phyloP scores from a whole-genome alignment of 2,113 vertebrate species.

The Speoplatyrhinus poulsoni region DNA sequence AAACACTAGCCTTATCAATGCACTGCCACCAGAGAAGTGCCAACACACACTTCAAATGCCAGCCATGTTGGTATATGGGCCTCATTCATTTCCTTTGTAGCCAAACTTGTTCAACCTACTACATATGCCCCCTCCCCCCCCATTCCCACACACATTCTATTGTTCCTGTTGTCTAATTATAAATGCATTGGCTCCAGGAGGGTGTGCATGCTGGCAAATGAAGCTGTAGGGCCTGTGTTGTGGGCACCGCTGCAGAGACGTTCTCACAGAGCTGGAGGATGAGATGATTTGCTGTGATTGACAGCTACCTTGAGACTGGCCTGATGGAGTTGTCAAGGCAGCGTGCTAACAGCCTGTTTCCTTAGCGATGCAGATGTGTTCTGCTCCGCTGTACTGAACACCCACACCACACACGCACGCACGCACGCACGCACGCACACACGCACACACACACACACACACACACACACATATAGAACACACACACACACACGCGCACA shows the following conservation, averaged over 20 bases:
- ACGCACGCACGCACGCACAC: neutral
- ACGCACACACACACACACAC: neutral
- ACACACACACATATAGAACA: constrained; percentile 11
- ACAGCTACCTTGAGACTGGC: constrained; percentile 96
- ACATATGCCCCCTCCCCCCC: constrained; percentile 2
- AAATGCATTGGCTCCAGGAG: constrained; percentile 82
- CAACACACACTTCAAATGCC: constrained; percentile 61
- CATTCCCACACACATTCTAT: constrained; percentile 52
- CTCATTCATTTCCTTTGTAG: constrained; percentile 64
- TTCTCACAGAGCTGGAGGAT: constrained; percentile 90
- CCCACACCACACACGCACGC: neutral
- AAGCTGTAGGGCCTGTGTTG: constrained; percentile 95
- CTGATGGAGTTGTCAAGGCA: constrained; percentile 97
- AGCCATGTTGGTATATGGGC: constrained; percentile 54
- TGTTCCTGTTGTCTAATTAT: constrained; percentile 83
- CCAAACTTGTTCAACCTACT: constrained; percentile 64
- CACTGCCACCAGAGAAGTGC: constrained; percentile 38
- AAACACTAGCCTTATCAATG: constrained; percentile 59
- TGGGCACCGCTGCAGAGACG: constrained; percentile 75
- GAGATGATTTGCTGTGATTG: constrained; percentile 96
- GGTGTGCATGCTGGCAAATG: constrained; percentile 85
- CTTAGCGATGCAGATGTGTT: constrained; percentile 77
- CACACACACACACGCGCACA: constrained; percentile 10
- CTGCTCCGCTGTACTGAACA: constrained; percentile 70
- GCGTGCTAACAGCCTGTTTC: constrained; percentile 80